Evolutionary conservation across 2,888 invertebrate species (phyloP), one percentile per base, ranked within the genome.

Genomic region (Tromatobia lineatoria): DNA sequence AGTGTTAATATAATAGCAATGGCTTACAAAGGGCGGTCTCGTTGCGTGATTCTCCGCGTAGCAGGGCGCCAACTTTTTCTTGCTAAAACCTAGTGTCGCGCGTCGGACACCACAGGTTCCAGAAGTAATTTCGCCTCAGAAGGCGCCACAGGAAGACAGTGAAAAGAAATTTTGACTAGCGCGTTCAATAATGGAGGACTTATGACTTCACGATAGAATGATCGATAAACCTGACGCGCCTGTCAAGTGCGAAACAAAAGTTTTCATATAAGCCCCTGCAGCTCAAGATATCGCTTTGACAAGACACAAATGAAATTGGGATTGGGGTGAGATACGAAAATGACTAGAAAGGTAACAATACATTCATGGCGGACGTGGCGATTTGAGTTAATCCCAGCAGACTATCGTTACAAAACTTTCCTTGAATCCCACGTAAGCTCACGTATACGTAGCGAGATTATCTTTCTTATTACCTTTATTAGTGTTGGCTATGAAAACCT

Each of bases 211-310:
- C 59, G 50, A 54, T 15, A 47, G 45, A 42, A 77, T 84, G 73
- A 84, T 74, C 78, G 84, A 84, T 78, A 61, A 61, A 74, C 45
- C 57, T 69, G 66, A 52, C 71, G 23, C 34, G 45, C 23, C 52
- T 50, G 54, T 54, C 8, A 52, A 50, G 47, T 42, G 8, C 6
- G 7, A 15, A 18, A 59, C 67, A 74, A 66, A 52, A 75, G 20
- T 59, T 61, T 29, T 29, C 8, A 47, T 34, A 50, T 29, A 8
- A 74, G 57, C 23, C 34, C 18, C 23, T 25, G 20, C 15, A 18
- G n/a, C 18, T 57, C 67, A 45, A 47, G 23, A 61, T 67, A 47
- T 69, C 25, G 47, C 23, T 66, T 50, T 15, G 52, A 64, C 74
- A 34, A 38, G 34, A 34, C 54, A 42, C 52, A n/a, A 76, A 54